phyloP scores from a whole-genome alignment of 2,113 vertebrate species.

The Lasiurus cinereus region DNA sequence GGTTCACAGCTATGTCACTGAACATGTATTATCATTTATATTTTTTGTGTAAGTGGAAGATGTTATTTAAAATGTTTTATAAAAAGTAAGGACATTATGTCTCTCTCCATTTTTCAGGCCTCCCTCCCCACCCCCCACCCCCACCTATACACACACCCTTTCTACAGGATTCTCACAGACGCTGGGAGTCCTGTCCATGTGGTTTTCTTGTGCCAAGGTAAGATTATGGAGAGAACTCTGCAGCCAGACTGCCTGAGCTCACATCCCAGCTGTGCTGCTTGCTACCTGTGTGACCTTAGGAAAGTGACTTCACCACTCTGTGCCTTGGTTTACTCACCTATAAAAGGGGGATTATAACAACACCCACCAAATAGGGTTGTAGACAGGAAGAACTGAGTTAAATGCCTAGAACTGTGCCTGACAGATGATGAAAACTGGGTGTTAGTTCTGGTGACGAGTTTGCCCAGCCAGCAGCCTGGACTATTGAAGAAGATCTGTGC shows the following conservation, averaged over 20 bases:
- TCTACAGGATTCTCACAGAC: not conserved
- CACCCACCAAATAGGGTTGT: not conserved
- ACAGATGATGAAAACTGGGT: fast-evolving
- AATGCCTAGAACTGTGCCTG: not conserved
- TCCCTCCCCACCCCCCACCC: not conserved
- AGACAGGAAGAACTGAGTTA: not conserved
- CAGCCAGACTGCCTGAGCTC: not conserved
- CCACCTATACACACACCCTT: not conserved
- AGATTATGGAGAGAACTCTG: not conserved
- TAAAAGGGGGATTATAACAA: not conserved
- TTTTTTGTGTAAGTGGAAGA: not conserved
- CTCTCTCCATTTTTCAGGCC: not conserved
- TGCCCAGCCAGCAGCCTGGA: too few species aligned
- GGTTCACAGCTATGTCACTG: not conserved
- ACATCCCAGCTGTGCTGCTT: not conserved
- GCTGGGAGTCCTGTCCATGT: not conserved
- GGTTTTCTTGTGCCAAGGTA: not conserved
- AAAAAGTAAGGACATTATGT: not conserved
- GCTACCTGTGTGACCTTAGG: not conserved
- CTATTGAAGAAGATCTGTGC: not conserved
- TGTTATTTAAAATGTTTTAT: slow-evolving; percentile 21
- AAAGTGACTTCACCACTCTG: not conserved
- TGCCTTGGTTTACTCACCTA: not conserved
- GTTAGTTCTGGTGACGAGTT: fast-evolving
- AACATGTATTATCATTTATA: not conserved